Conservation (phyloP, 2,113 vertebrate genomes). For the Jacana jacana region DNA sequence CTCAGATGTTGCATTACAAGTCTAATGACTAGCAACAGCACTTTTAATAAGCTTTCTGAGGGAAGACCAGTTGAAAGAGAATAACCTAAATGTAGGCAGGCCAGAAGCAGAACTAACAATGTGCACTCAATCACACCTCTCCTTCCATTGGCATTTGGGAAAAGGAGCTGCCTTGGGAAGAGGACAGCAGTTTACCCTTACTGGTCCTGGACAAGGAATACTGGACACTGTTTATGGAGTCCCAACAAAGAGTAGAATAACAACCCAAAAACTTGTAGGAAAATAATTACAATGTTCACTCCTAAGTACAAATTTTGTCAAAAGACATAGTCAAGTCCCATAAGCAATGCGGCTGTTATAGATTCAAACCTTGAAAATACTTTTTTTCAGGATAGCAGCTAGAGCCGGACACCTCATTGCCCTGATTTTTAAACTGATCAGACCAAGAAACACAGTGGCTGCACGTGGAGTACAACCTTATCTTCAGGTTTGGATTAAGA, state of each 20-base stretch:
- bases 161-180: background rate
- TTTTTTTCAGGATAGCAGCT: background rate
- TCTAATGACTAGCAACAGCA: background rate
- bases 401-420: background rate
- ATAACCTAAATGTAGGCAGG: background rate
- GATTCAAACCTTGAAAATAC: background rate
- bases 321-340: background rate
- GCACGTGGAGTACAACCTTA: background rate
- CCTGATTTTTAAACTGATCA: background rate
- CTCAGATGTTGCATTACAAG: background rate
- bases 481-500: background rate
- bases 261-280: background rate
- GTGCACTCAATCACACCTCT: background rate
- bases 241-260: background rate
- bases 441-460: background rate
- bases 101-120: background rate
- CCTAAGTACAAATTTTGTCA: background rate
- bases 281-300: background rate
- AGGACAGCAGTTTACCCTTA: background rate
- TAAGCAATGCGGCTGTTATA: rapidly evolving
- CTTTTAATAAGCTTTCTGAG: background rate
- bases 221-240: background rate
- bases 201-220: background rate
- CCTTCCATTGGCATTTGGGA: background rate
- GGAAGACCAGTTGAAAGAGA: background rate